Percentiles rank a stretch among this genome's conserved stretches.
Conservation (phyloP, 2,888 invertebrate genomes). For the Amblyjoppa fuscipennis region DNA sequence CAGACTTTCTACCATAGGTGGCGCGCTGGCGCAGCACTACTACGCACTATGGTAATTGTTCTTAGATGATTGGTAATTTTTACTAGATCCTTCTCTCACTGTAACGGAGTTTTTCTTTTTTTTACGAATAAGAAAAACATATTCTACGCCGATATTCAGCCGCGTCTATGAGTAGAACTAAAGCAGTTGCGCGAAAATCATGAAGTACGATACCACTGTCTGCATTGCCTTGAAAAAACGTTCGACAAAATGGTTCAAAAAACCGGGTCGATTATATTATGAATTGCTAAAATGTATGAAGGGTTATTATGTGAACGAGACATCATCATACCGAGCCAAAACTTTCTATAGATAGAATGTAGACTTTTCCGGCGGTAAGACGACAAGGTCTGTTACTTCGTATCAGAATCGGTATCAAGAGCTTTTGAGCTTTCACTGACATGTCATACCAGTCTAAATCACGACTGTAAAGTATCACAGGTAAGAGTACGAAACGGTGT, state of each 20-base stretch:
- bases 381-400: no score
- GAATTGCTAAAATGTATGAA: no score
- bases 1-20: no score
- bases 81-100: no score
- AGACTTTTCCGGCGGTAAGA: neutral
- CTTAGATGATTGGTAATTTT: no score
- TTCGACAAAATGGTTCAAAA: neutral
- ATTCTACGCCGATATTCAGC: neutral
- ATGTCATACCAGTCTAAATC: constrained; percentile 31
- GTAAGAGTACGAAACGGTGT: no score
- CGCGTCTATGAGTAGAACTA: neutral
- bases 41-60: no score
- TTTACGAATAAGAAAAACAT: no score
- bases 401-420: neutral
- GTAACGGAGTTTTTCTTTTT: no score
- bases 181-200: neutral
- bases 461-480: neutral
- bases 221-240: constrained; percentile 17
- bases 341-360: constrained; percentile 27
- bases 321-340: constrained; percentile 18
- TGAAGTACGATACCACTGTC: constrained; percentile 41
- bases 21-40: no score
- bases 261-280: neutral
- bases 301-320: neutral
- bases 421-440: constrained; percentile 10